These are phyloP conservation scores for Drosophila tsacasi DNA, from an alignment of 1,140 invertebrate species.

Conservation along the genomic window DNA sequence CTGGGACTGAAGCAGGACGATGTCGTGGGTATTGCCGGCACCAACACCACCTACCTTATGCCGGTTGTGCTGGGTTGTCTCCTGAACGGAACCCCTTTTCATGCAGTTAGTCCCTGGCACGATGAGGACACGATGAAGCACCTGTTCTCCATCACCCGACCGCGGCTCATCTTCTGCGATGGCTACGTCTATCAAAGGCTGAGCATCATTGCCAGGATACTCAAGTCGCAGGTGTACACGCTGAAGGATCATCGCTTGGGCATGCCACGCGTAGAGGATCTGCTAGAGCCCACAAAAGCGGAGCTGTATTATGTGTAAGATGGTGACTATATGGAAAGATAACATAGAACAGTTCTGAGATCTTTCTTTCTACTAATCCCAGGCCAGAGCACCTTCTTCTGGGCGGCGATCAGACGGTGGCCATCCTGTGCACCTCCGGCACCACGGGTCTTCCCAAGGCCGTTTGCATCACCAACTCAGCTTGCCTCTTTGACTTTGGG, in stretches of 20 bases:
- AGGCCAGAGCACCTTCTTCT: constrained; percentile 69
- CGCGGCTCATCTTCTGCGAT: constrained; percentile 80
- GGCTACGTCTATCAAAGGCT: constrained; percentile 61
- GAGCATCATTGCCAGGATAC: constrained; percentile 62
- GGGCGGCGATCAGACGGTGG: constrained; percentile 76
- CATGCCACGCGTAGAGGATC: constrained; percentile 71
- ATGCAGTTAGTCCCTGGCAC: constrained; percentile 74
- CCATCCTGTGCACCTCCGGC: constrained; percentile 88
- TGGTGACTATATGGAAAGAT: too few relatives aligned
- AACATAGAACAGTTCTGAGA: not conserved
- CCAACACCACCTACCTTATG: constrained; percentile 79
- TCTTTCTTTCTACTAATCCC: not conserved
- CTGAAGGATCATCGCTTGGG: constrained; percentile 70
- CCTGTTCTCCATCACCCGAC: constrained; percentile 75
- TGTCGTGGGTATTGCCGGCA: constrained; percentile 75
- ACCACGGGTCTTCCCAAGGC: constrained; percentile 93
- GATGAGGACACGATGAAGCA: constrained; percentile 77
- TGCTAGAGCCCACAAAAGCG: constrained; percentile 69
- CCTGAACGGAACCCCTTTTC: constrained; percentile 79
- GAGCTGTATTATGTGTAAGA: constrained; percentile 76
- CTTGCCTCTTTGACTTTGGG: constrained; percentile 80
- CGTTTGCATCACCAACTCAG: constrained; percentile 89
- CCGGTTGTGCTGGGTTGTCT: constrained; percentile 76
- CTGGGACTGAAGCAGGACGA: constrained; percentile 73
- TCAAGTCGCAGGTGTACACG: constrained; percentile 71